Conservation (phyloP, 2,888 invertebrate genomes). For the Scaptodrosophila latifasciaeformis region DNA sequence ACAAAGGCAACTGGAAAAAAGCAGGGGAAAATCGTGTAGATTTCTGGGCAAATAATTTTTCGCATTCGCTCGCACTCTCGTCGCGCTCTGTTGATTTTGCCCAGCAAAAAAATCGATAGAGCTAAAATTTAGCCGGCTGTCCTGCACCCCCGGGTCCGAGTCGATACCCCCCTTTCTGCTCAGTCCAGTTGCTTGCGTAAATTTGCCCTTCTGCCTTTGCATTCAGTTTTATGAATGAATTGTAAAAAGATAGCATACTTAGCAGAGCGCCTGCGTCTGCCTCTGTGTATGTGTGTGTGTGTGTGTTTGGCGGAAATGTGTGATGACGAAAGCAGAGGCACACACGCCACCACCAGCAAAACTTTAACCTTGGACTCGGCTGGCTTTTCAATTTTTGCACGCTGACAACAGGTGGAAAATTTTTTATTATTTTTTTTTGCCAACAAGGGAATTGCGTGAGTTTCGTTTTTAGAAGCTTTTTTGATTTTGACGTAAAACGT, state of each 20-base stretch:
- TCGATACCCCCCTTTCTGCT: too few species aligned
- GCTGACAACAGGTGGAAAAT: conserved; percentile 59
- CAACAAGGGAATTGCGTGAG: too few species aligned
- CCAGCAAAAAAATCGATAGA: conserved; percentile 53
- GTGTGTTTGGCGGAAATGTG: conserved; percentile 22
- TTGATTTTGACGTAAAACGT: too few species aligned
- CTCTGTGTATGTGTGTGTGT: neutral
- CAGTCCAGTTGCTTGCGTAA: conserved; percentile 46
- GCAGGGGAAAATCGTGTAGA: too few species aligned
- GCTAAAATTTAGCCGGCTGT: conserved; percentile 44
- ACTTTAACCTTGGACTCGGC: conserved; percentile 45
- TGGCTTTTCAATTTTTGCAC: too few species aligned
- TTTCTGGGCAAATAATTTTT: too few species aligned
- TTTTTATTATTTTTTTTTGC: conserved; percentile 20
- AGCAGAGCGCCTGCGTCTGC: conserved; percentile 49
- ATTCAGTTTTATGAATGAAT: conserved; percentile 63
- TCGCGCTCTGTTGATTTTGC: neutral
- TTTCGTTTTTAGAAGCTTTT: too few species aligned
- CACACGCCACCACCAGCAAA: too few species aligned
- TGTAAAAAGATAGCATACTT: conserved; percentile 58
- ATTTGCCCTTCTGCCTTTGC: conserved; percentile 35
- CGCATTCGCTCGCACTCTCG: neutral
- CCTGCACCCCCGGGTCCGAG: too few species aligned
- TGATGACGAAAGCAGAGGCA: conserved; percentile 64
- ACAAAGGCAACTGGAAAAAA: too few species aligned